phyloP scores from a whole-genome alignment of 2,888 invertebrate species.

The Drosophila eohydei region DNA sequence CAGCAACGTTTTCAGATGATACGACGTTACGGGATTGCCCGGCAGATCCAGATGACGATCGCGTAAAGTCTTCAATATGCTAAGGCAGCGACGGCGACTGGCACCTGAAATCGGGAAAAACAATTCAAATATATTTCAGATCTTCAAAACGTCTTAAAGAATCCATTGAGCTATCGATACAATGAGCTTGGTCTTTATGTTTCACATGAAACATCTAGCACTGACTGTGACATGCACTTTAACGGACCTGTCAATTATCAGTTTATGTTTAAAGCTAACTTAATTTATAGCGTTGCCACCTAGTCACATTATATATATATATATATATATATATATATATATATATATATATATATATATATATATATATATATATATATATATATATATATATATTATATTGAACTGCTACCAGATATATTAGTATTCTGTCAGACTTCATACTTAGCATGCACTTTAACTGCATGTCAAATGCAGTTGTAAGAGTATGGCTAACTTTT shows the following conservation, averaged over 20 bases:
- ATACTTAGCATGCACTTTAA: background rate
- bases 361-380: too few species aligned
- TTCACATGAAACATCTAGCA: background rate
- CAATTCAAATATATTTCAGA: background rate
- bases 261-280: background rate
- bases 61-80: conserved; percentile 94
- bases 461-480: background rate
- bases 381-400: too few species aligned
- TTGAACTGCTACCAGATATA: too few species aligned
- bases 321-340: too few species aligned
- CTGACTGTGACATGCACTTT: background rate
- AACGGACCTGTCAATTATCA: background rate
- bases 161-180: too few species aligned
- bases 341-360: too few species aligned
- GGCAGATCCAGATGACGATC: conserved; percentile 96
- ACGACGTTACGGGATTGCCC: conserved; percentile 95
- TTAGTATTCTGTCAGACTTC: too few species aligned
- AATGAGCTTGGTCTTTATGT: background rate
- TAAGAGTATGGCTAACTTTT: background rate
- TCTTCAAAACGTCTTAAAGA: background rate
- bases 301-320: background rate
- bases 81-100: conserved; percentile 93
- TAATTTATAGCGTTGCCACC: background rate
- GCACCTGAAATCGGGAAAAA: conserved; percentile 85
- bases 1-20: conserved; percentile 95